Conservation (phyloP, 1,140 invertebrate genomes). For the Agrypnia vestita region DNA sequence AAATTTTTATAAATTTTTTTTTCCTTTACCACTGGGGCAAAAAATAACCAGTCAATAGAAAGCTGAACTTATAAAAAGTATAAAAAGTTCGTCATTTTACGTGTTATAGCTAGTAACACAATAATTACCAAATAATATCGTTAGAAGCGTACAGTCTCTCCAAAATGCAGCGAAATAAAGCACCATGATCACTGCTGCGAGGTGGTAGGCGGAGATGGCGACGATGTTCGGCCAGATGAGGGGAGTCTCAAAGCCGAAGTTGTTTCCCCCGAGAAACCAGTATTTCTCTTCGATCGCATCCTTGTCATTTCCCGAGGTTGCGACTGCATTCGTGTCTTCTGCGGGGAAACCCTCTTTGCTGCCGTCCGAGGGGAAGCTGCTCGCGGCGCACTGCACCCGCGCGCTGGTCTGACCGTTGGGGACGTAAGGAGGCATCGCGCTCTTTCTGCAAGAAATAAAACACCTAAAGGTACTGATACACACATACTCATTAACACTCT, state of each 20-base stretch:
- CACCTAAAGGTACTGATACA: no score
- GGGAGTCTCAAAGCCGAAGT: constrained; percentile 57
- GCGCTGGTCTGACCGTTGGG: neutral
- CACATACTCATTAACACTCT: no score
- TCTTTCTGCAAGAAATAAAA: constrained; percentile 1
- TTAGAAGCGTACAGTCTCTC: neutral
- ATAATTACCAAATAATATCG: neutral
- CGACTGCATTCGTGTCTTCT: neutral
- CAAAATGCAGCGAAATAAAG: no score
- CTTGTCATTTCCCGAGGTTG: neutral
- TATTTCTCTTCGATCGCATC: neutral
- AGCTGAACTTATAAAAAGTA: no score
- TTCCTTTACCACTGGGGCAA: no score
- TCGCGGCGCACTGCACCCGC: neutral
- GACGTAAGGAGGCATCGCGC: constrained; percentile 14
- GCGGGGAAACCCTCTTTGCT: neutral
- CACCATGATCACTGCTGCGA: no score
- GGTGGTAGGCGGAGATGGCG: constrained; percentile 58
- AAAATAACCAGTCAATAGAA: no score
- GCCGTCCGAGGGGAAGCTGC: neutral
- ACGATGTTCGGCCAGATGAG: constrained; percentile 69
- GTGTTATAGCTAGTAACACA: no score
- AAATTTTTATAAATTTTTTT: no score
- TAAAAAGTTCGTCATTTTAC: no score
- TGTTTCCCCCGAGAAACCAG: neutral